Conservation (phyloP, 2,113 vertebrate genomes). For the Enhydra lutris region DNA sequence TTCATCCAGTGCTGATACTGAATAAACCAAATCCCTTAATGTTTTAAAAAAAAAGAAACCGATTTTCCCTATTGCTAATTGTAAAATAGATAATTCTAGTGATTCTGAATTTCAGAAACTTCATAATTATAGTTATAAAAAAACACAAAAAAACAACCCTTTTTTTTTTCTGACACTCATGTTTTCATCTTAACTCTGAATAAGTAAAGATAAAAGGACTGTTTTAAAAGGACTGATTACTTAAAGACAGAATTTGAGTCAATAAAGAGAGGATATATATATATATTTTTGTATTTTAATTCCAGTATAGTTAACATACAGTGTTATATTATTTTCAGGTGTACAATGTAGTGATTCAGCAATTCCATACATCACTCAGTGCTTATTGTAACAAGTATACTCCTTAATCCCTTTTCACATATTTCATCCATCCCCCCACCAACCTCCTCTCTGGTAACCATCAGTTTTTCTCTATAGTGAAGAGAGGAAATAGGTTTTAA, state of each 20-base stretch:
- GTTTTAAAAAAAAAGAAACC: neutral
- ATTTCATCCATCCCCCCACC: neutral
- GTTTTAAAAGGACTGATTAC: neutral
- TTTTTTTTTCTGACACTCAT: neutral
- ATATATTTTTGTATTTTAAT: neutral
- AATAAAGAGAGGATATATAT: neutral
- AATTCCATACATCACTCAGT: neutral
- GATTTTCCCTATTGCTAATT: neutral
- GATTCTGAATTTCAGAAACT: neutral
- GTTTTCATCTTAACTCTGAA: neutral
- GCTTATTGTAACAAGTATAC: neutral
- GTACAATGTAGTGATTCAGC: neutral
- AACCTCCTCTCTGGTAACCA: neutral
- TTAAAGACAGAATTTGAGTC: neutral
- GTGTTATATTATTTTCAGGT: neutral
- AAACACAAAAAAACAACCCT: neutral
- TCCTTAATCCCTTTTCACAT: neutral
- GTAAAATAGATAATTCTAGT: neutral
- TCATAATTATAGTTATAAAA: neutral
- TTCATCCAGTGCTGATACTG: neutral
- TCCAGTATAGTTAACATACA: neutral
- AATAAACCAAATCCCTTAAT: neutral
- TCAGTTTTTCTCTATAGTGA: neutral
- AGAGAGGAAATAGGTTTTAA: neutral
- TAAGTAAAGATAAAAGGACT: neutral